Percentiles rank a stretch among this genome's conserved stretches.
These are phyloP conservation scores for Thermophis baileyi DNA, from an alignment of 2,113 vertebrate species.

Conservation along the genomic window DNA sequence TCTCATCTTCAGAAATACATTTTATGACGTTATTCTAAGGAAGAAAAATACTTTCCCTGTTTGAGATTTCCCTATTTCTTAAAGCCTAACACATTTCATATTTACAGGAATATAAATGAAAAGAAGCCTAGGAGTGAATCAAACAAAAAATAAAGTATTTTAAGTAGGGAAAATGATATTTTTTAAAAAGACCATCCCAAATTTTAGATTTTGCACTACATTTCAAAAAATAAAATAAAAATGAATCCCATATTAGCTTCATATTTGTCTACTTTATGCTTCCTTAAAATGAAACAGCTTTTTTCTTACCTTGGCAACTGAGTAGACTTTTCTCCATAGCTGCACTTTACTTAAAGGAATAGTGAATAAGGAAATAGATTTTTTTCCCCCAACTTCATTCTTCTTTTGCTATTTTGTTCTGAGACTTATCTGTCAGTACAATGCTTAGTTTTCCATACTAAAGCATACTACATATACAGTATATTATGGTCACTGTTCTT, in stretches of 20 bases:
- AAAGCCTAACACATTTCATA: background rate
- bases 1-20: background rate
- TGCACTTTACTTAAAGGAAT: background rate
- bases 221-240: background rate
- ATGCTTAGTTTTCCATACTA: background rate
- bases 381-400: background rate
- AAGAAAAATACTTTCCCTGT: accelerated
- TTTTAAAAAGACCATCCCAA: background rate
- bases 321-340: background rate
- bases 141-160: background rate
- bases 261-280: background rate
- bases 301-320: background rate
- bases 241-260: background rate
- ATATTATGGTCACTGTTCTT: background rate
- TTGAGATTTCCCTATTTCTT: background rate
- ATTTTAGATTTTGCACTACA: background rate
- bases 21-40: background rate
- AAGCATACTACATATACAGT: too few species aligned
- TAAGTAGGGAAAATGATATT: background rate
- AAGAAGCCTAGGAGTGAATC: background rate
- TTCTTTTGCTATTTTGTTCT: background rate
- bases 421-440: background rate
- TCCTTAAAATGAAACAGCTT: background rate
- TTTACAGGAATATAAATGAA: background rate
- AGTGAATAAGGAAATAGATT: background rate